Evolutionary conservation across 2,888 invertebrate genomes (phyloP), one percentile per base, ranked within the genome.

Genomic region (Hirudinaria manillensis): DNA sequence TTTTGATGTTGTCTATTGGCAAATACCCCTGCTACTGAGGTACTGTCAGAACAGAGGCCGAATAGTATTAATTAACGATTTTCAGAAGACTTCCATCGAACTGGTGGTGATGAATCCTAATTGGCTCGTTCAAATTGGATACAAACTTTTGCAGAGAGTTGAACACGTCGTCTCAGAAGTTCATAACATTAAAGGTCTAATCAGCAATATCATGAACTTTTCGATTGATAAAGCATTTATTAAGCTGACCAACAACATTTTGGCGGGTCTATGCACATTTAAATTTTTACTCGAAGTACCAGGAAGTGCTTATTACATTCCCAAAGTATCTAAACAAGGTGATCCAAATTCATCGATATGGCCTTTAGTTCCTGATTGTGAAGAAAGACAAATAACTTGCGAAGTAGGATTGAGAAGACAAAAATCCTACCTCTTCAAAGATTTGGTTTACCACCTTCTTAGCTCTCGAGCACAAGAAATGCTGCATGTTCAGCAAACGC

Each of bases 321-420:
- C 73, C 3, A 32, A 61, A 21, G 16, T 73, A 27, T 3, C 61
- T 24, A 73, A 29, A 61, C 16, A 6, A 32, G 73, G 73, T 24
- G 73, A 73, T n/a, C 36, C 73, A 4, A n/a, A 61, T 16, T 32
- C 61, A 1, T 65, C 36, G 19, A 77, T 80, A 1, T 80, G 80
- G 80, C 77, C 79, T 13, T 78, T 77, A 55, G 61, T 78, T 34
- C 80, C 80, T 6, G 79, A 80, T 61, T 77, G 76, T 77, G 79
- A 78, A 56, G 80, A 80, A 75, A 80, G 77, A 61, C 80, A 80
- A 77, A 77, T 80, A 19, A 78, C 80, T 2, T 79, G 77, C 66
- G 79, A 80, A 56, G 76, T 79, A n/a, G 53, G 29, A 4, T 56
- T 80, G 21, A 70, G 77, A 45, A 53, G 66, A 2, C 56, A 71